A percentile compares a stretch with the other conserved stretches of the same genome.
Conservation (phyloP, 2,888 invertebrate species). For the Dicycla oo region DNA sequence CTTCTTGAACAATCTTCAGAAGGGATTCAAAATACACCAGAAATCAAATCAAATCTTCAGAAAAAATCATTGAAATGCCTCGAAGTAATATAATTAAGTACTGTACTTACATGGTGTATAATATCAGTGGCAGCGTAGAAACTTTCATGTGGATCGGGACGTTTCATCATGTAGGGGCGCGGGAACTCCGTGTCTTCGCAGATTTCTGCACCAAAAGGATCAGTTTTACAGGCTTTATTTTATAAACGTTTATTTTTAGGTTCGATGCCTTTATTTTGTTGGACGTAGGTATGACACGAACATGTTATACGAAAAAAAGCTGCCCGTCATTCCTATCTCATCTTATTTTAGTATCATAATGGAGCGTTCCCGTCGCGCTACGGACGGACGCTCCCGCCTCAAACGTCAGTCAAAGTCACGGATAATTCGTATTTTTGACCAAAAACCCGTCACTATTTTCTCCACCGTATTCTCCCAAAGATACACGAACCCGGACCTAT, state of each 20-base stretch:
- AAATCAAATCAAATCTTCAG: background rate
- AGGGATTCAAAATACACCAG: background rate
- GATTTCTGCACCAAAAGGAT: conserved; percentile 78
- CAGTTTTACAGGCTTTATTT: background rate
- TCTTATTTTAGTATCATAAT: conserved; percentile 43
- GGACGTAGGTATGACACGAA: conserved; percentile 24
- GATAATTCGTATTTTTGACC: conserved; percentile 63
- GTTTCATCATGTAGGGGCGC: conserved; percentile 88
- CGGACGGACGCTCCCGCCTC: conserved; percentile 36
- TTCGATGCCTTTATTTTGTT: conserved; percentile 13
- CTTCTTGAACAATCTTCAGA: background rate
- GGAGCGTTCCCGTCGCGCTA: conserved; percentile 28
- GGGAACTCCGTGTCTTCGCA: conserved; percentile 87
- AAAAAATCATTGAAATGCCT: background rate
- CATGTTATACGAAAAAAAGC: conserved; percentile 15
- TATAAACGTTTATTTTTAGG: background rate
- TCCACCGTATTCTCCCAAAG: conserved; percentile 66
- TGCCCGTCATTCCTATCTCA: conserved; percentile 40
- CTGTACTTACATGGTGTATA: conserved; percentile 90
- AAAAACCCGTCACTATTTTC: conserved; percentile 73
- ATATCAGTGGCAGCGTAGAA: conserved; percentile 96
- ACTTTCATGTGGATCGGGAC: conserved; percentile 88
- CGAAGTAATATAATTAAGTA: conserved; percentile 2
- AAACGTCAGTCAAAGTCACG: conserved; percentile 60
- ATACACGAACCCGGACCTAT: conserved; percentile 73